These are phyloP conservation scores for Tachypleus tridentatus DNA, from an alignment of 1,140 invertebrate genomes.

Conservation along the genomic window DNA sequence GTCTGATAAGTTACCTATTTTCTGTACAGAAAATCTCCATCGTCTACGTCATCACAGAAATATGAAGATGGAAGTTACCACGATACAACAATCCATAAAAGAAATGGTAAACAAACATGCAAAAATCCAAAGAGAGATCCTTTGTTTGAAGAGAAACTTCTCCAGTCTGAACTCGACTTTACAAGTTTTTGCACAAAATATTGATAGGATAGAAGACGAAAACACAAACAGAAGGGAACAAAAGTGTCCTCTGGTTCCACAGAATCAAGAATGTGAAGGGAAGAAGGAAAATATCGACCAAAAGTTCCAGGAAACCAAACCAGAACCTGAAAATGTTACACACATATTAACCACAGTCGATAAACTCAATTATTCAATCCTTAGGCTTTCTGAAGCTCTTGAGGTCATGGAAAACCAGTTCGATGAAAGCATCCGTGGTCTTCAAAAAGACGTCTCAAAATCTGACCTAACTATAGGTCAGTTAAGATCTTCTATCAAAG, in stretches of 20 bases:
- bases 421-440: constrained; percentile 53
- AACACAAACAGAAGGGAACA: not conserved
- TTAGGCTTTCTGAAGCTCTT: constrained; percentile 60
- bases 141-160: not conserved
- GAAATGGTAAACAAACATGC: not conserved
- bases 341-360: constrained; percentile 48
- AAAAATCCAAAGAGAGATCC: not conserved
- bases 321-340: constrained; percentile 38
- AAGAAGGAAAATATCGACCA: not conserved
- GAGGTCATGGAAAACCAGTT: constrained; percentile 58
- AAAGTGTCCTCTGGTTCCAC: not conserved
- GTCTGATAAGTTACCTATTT: too few species aligned
- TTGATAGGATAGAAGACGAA: not conserved
- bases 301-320: not conserved
- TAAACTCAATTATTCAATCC: constrained; percentile 57
- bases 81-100: not conserved
- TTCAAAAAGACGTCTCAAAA: constrained; percentile 59
- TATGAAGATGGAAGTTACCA: not conserved
- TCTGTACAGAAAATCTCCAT: too few species aligned
- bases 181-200: not conserved
- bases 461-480: constrained; percentile 57
- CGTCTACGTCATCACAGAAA: too few species aligned
- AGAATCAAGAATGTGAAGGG: not conserved
- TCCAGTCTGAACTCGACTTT: not conserved
- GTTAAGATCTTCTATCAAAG: constrained; percentile 49